A percentile compares a stretch with the other conserved stretches of the same genome.
phyloP scores from a whole-genome alignment of 2,888 invertebrate species.

The Phaonia tiefii region DNA sequence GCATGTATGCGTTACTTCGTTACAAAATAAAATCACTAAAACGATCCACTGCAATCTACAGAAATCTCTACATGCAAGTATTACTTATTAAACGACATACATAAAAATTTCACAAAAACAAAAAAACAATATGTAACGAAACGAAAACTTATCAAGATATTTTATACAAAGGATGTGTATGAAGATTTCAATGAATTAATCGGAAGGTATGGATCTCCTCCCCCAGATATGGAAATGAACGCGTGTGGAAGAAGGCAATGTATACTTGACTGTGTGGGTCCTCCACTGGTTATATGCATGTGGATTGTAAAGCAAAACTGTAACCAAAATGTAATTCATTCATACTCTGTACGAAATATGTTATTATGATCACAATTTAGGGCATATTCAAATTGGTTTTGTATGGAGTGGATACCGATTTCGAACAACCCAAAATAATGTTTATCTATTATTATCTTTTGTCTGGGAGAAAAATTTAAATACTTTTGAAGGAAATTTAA shows the following conservation, averaged over 20 bases:
- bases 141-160: constrained; percentile 60
- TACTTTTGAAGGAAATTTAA: too few relatives aligned
- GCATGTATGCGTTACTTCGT: too few relatives aligned
- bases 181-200: neutral
- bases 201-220: neutral
- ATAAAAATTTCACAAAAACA: constrained; percentile 68
- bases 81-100: constrained; percentile 4
- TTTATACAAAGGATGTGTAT: neutral
- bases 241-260: neutral
- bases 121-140: constrained; percentile 20
- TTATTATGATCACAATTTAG: too few relatives aligned
- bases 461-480: too few relatives aligned
- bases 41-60: too few relatives aligned
- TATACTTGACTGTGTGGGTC: too few relatives aligned
- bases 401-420: too few relatives aligned
- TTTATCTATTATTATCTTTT: too few relatives aligned
- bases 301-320: neutral
- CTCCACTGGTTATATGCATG: neutral
- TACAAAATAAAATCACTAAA: too few relatives aligned
- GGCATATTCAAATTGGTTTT: too few relatives aligned
- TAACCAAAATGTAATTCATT: neutral
- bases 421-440: too few relatives aligned
- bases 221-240: neutral
- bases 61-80: neutral
- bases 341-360: neutral